A percentile compares a stretch with the other conserved stretches of the same genome.
phyloP scores from a whole-genome alignment of 1,140 invertebrate genomes.

The Aphidius ervi region DNA sequence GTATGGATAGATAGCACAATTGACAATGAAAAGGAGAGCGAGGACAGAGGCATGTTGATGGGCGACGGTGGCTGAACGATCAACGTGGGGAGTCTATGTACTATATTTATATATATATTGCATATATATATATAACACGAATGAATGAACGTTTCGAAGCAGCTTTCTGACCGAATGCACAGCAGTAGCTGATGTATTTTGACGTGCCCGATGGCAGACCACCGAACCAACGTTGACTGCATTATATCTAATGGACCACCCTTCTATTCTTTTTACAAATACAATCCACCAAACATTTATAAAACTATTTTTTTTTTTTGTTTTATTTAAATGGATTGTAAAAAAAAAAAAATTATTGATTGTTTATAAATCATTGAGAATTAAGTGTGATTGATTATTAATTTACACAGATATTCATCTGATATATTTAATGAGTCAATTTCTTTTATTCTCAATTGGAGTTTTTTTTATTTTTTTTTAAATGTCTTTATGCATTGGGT shows the following conservation, averaged over 20 bases:
- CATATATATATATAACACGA: not conserved
- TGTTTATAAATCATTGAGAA: too few species aligned
- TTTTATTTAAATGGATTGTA: too few species aligned
- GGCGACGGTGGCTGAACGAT: constrained; percentile 24
- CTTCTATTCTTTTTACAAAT: not conserved
- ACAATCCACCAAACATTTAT: too few species aligned
- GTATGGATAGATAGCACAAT: constrained; percentile 1
- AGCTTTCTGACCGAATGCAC: constrained; percentile 48
- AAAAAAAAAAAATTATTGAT: too few species aligned
- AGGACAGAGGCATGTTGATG: constrained; percentile 19
- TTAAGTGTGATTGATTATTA: too few species aligned
- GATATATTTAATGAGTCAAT: too few species aligned
- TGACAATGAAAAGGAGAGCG: constrained; percentile 25
- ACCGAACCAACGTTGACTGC: constrained; percentile 36
- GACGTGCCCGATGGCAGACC: constrained; percentile 45
- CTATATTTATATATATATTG: constrained; percentile 10
- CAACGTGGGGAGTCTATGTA: constrained; percentile 50
- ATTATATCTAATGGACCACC: constrained; percentile 48
- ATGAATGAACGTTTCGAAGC: constrained; percentile 18
- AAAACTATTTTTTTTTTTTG: too few species aligned
- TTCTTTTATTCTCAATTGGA: too few species aligned
- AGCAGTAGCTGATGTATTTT: constrained; percentile 54
- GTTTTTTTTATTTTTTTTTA: too few species aligned
- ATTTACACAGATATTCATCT: too few species aligned
- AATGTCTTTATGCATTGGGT: too few species aligned